A percentile compares a stretch with the other conserved stretches of the same genome.
Conservation (phyloP, 2,888 invertebrate species). For the Dasypolia templi region DNA sequence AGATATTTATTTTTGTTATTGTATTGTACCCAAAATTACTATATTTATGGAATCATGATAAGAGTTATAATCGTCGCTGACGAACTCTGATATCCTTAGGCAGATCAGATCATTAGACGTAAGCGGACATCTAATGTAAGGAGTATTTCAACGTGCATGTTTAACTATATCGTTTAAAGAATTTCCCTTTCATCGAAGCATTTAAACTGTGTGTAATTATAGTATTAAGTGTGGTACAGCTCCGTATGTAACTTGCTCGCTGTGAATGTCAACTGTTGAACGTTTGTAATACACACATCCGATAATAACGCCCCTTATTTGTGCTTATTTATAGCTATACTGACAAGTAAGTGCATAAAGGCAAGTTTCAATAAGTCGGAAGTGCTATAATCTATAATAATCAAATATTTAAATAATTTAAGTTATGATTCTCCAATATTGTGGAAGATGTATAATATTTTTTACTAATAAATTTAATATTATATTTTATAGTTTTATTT, state of each 20-base stretch:
- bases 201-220: conserved; percentile 84
- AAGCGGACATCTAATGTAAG: conserved; percentile 63
- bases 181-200: conserved; percentile 81
- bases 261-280: conserved; percentile 67
- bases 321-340: conserved; percentile 88
- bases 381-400: conserved; percentile 89
- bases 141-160: conserved; percentile 68
- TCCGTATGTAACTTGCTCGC: conserved; percentile 71
- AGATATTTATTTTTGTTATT: conserved; percentile 91
- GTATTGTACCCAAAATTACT: conserved; percentile 88
- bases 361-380: conserved; percentile 85
- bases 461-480: conserved; percentile 91
- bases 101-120: conserved; percentile 66
- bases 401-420: conserved; percentile 88
- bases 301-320: conserved; percentile 72
- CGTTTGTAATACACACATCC: conserved; percentile 60
- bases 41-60: conserved; percentile 84
- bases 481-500: conserved; percentile 84
- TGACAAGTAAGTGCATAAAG: conserved; percentile 83
- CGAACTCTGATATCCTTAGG: conserved; percentile 66
- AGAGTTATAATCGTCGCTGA: conserved; percentile 77
- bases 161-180: conserved; percentile 69
- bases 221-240: conserved; percentile 75
- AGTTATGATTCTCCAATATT: conserved; percentile 90
- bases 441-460: conserved; percentile 91